A percentile compares a stretch with the other conserved stretches of the same genome.
Evolutionary conservation across 2,113 vertebrate genomes (phyloP).

Genomic region (Arenaria interpres): DNA sequence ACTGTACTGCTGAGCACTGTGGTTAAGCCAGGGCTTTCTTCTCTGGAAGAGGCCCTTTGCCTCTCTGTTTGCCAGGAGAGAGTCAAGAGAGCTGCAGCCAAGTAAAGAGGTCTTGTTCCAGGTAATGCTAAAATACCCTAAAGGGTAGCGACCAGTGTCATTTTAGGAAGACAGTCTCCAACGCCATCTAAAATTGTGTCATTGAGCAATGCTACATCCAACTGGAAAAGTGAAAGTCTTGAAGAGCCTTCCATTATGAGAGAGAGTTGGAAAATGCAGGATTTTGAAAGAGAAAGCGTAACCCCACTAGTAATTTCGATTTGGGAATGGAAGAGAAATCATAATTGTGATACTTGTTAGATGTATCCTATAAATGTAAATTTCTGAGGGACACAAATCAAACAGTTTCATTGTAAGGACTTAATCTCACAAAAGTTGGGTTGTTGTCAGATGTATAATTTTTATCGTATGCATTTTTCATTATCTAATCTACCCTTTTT

Average conservation of each 20-base stretch:
- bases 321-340: neutral
- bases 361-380: neutral
- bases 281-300: neutral
- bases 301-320: neutral
- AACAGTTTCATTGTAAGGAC: neutral
- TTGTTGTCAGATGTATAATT: neutral
- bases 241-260: neutral
- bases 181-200: neutral
- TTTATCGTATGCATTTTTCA: neutral
- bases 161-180: neutral
- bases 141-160: neutral
- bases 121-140: neutral
- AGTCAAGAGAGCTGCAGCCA: neutral
- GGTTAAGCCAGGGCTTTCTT: neutral
- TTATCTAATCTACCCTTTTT: neutral
- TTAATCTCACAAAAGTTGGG: neutral
- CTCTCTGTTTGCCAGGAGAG: neutral
- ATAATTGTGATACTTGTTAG: neutral
- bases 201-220: neutral
- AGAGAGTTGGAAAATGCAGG: neutral
- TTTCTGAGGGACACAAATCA: neutral
- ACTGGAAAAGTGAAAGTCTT: neutral
- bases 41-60: neutral
- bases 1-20: neutral
- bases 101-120: neutral